Percentiles rank a stretch among this genome's conserved stretches.
These are phyloP conservation scores for Pseudopleuronectes americanus DNA, from an alignment of 2,797 vertebrate species.

Conservation along the genomic window DNA sequence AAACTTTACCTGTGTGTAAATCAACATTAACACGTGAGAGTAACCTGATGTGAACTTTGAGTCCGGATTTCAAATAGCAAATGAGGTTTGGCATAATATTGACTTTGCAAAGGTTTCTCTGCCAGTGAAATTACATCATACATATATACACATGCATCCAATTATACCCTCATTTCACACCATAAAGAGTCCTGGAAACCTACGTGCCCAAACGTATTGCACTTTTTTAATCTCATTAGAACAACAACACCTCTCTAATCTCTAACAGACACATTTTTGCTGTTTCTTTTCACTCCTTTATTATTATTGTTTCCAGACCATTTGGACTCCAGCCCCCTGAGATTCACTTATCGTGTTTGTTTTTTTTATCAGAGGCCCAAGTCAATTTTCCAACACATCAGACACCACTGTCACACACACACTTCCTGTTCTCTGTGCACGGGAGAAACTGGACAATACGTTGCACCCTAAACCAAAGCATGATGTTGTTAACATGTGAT, in stretches of 20 bases:
- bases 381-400: slow-evolving; percentile 5
- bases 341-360: not conserved
- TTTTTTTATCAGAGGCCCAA: slow-evolving; percentile 10
- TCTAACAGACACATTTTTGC: not conserved
- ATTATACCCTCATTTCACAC: not conserved
- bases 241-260: not conserved
- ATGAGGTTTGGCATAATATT: not conserved
- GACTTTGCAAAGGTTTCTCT: not conserved
- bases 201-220: not conserved
- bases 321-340: no score
- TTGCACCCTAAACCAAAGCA: not conserved
- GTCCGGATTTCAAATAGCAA: not conserved
- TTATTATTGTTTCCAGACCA: not conserved
- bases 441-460: no score
- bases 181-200: not conserved
- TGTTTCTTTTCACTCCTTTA: not conserved
- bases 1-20: not conserved
- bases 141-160: not conserved
- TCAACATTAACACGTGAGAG: no score
- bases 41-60: not conserved
- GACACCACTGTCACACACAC: not conserved
- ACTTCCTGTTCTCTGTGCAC: no score
- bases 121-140: not conserved
- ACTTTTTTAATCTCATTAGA: not conserved
- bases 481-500: not conserved